These are phyloP conservation scores for Aythya baeri DNA, from an alignment of 2,113 vertebrate genomes.

Conservation along the genomic window DNA sequence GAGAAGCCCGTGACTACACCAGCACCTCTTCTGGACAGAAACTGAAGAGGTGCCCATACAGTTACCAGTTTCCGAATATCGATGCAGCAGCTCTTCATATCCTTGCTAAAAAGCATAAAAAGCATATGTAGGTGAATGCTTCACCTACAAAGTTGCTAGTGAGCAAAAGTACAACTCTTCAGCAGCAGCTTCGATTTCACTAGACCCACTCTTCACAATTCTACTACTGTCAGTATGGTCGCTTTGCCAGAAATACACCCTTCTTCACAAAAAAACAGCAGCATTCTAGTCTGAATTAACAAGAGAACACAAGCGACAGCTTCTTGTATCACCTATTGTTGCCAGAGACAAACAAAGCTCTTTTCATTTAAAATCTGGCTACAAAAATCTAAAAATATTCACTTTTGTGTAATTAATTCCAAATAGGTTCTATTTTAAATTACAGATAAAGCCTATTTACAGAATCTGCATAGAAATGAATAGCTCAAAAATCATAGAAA, in stretches of 20 bases:
- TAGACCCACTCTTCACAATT: background rate
- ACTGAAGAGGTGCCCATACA: rapidly evolving
- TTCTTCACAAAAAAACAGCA: background rate
- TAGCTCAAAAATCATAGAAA: background rate
- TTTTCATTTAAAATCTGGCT: background rate
- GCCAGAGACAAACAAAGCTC: conserved; percentile 11
- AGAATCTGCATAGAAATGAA: background rate
- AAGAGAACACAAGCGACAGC: background rate
- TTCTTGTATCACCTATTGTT: background rate
- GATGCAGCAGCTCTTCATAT: background rate
- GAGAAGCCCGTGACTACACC: background rate
- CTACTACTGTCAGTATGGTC: background rate
- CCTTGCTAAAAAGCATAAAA: background rate
- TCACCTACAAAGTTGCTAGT: rapidly evolving
- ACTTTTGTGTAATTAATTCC: background rate
- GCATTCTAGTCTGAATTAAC: conserved; percentile 32
- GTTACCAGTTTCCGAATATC: background rate
- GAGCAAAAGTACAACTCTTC: background rate
- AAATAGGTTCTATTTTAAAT: background rate
- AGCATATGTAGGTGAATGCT: background rate
- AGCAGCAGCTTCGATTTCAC: background rate
- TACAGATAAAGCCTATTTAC: background rate
- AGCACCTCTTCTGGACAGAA: background rate
- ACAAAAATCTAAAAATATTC: background rate
- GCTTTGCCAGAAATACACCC: conserved; percentile 7